Conservation (phyloP, 1,140 invertebrate genomes). For the Trachymyrmex cornetzi region DNA sequence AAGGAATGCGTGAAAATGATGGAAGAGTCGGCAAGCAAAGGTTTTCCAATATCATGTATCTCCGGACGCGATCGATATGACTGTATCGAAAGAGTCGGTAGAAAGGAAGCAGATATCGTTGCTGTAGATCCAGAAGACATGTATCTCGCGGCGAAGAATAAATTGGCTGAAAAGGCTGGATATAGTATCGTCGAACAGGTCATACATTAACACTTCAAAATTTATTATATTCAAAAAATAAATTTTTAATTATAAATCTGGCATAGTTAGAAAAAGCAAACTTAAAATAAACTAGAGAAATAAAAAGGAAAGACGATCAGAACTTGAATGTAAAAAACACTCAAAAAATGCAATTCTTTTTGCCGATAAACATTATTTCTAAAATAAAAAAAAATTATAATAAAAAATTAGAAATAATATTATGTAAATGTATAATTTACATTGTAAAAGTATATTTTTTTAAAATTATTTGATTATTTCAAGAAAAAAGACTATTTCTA, state of each 20-base stretch:
- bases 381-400: constrained; percentile 16
- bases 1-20: constrained; percentile 90
- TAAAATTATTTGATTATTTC: not conserved
- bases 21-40: constrained; percentile 88
- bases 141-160: constrained; percentile 92
- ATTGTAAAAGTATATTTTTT: not conserved
- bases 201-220: constrained; percentile 57
- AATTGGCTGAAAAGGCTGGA: constrained; percentile 88
- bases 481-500: not conserved
- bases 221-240: not conserved
- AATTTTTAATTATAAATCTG: constrained; percentile 4
- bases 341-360: not conserved
- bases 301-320: no score
- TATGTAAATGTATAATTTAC: not conserved
- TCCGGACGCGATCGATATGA: constrained; percentile 91
- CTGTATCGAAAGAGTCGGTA: constrained; percentile 91
- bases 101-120: constrained; percentile 92
- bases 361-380: not conserved
- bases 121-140: constrained; percentile 94
- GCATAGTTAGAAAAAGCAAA: not conserved
- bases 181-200: constrained; percentile 91
- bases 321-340: not conserved
- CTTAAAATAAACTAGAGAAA: not conserved
- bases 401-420: not conserved
- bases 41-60: constrained; percentile 89